A percentile compares a stretch with the other conserved stretches of the same genome.
Evolutionary conservation across 53 echinoderm and acorn worm genomes (phyloP).

Genomic region (Zoroaster sp.): DNA sequence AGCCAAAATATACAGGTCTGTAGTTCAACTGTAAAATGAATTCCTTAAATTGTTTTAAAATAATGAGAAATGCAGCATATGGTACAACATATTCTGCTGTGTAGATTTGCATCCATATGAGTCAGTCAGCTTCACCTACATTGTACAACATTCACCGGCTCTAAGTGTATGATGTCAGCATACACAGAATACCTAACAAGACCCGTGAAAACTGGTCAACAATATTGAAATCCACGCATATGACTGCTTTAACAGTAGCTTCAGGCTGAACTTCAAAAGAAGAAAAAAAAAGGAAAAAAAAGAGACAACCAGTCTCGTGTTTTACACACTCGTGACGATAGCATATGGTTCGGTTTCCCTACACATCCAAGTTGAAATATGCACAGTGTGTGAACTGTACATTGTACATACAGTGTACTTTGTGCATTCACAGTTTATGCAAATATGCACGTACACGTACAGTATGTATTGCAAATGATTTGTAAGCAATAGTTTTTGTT

Average conservation of each 20-base stretch:
- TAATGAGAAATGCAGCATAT: too few relatives aligned
- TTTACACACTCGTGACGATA: background rate
- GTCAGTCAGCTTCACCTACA: background rate
- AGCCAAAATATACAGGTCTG: too few relatives aligned
- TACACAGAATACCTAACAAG: background rate
- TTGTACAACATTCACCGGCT: background rate
- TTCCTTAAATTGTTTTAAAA: too few relatives aligned
- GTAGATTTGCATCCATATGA: too few relatives aligned
- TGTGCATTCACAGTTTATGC: background rate
- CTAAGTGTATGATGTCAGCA: background rate
- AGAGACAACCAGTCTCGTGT: background rate
- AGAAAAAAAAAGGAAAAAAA: background rate
- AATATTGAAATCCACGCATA: slow-evolving; percentile 6
- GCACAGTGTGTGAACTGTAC: background rate
- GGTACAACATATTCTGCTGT: too few relatives aligned
- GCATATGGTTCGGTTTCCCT: background rate
- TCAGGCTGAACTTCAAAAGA: slow-evolving; percentile 8
- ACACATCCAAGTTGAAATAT: background rate
- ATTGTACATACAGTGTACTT: too few relatives aligned
- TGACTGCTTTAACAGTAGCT: background rate
- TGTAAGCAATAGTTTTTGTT: too few relatives aligned
- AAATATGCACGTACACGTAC: background rate
- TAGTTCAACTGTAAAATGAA: too few relatives aligned
- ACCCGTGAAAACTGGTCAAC: background rate
- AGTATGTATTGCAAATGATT: too few relatives aligned